Evolutionary conservation across 2,113 vertebrate species (phyloP), one percentile per base, ranked within the genome.

Genomic region (Alexandromys fortis): DNA sequence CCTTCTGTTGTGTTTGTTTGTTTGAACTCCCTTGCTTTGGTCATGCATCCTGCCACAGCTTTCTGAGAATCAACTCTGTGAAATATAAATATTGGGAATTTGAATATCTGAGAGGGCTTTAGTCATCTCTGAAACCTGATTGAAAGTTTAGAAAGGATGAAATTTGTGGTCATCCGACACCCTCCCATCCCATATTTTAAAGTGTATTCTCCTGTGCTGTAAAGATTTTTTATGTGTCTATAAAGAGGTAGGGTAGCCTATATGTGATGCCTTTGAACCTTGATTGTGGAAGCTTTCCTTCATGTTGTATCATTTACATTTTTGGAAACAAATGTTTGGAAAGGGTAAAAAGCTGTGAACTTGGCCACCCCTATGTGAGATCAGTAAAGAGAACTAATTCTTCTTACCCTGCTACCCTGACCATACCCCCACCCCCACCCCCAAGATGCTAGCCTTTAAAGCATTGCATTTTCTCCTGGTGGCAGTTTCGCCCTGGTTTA

Each of bases 401-500:
- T 92, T 65, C n/a, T 72, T 22, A 9, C 10, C 1, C 22, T 33
- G 1, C 11, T 73, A 14, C 78, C 21, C 24, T 16, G 17, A 0
- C 14, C 33, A 58, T 58, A 21, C 49, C 2, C 49, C 49, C 49
- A 58, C 4, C 42, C 0, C 0, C 11, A 4, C 4, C 7, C 7
- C 55, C 52, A 35, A 65, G 70, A 83, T 65, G 42, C 4, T 28
- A 76, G 35, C 10, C 12, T 91, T 95, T 77, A 61, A 70, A 68
- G n/a, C 24, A 7, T 42, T 76, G 28, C 52, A 4, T 22, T 87
- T 70, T 70, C 75, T 30, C 17, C 26, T 58, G 28, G 5, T 77
- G 30, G 52, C 52, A n/a, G 92, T 55, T 88, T 95, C 67, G 61
- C 22, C 86, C 97, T 98, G 98, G 98, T 98, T 97, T 98, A 98